Evolutionary conservation across 2,888 invertebrate genomes (phyloP).

Genomic region (Mimumesa dahlbomi): DNA sequence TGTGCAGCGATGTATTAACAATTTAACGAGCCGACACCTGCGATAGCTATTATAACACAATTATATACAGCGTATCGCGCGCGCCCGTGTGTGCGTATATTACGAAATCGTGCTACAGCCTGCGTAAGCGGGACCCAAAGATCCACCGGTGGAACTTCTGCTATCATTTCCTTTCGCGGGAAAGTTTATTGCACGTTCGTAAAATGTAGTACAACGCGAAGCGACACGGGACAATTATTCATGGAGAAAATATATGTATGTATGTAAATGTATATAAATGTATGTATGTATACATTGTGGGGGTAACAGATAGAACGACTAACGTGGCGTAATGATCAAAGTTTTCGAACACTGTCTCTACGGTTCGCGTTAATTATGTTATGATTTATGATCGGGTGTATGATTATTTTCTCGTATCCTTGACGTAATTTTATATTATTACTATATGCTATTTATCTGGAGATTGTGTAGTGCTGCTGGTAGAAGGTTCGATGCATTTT

Average conservation of each 20-base stretch:
- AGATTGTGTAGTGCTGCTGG: too few species aligned
- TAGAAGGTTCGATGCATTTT: too few species aligned
- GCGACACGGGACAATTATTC: conserved; percentile 6
- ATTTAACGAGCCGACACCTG: conserved; percentile 75
- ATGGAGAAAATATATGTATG: neutral
- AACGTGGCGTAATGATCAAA: too few species aligned
- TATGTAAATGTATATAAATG: too few species aligned
- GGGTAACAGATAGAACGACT: too few species aligned
- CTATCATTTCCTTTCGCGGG: conserved; percentile 35
- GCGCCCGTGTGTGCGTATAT: conserved; percentile 14
- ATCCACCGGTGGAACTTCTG: conserved; percentile 26
- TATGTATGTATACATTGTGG: too few species aligned
- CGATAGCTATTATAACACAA: conserved; percentile 73
- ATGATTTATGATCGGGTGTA: too few species aligned
- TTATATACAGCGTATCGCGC: conserved; percentile 62
- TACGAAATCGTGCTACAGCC: conserved; percentile 21
- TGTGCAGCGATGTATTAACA: conserved; percentile 69
- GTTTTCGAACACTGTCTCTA: too few species aligned
- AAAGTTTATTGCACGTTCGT: conserved; percentile 22
- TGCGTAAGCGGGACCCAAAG: conserved; percentile 24
- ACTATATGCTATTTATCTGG: too few species aligned
- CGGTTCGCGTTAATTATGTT: too few species aligned
- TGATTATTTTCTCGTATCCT: too few species aligned
- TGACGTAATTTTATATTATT: too few species aligned
- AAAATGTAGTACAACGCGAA: neutral